These are phyloP conservation scores for Clarias laeviceps DNA, from an alignment of 2,797 vertebrate genomes.

Conservation along the genomic window DNA sequence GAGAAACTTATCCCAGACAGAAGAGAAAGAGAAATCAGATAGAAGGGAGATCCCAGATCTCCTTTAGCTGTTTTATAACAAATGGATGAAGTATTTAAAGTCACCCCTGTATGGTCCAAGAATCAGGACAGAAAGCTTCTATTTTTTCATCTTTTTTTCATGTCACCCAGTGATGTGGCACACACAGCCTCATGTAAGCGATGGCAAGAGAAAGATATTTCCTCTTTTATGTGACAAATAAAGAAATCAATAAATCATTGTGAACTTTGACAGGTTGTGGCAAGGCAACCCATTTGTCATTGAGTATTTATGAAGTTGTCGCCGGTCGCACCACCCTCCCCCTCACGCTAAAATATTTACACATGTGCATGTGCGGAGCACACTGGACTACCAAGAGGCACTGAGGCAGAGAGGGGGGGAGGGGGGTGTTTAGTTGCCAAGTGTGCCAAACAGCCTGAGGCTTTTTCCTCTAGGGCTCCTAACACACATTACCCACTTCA, in stretches of 20 bases:
- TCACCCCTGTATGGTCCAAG: constrained; percentile 36
- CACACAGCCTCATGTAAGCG: constrained; percentile 42
- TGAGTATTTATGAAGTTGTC: constrained; percentile 78
- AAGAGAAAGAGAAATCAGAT: constrained; percentile 25
- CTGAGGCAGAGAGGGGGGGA: constrained; percentile 26
- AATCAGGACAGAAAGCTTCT: constrained; percentile 54
- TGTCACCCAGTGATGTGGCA: constrained; percentile 63
- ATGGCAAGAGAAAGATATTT: constrained; percentile 56
- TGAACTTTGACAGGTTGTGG: constrained; percentile 71
- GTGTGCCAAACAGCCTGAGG: constrained; percentile 56
- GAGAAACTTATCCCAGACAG: not conserved
- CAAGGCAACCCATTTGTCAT: constrained; percentile 71
- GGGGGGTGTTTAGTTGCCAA: constrained; percentile 36
- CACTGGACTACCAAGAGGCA: constrained; percentile 63
- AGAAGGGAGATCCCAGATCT: not conserved
- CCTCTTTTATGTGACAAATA: constrained; percentile 78
- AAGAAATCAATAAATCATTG: constrained; percentile 82
- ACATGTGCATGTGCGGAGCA: constrained; percentile 72
- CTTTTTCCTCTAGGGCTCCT: constrained; percentile 58
- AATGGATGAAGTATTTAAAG: constrained; percentile 7
- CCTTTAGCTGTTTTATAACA: constrained; percentile 22
- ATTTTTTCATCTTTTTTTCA: constrained; percentile 39
- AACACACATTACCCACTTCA: constrained; percentile 57
- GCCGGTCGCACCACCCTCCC: constrained; percentile 54
- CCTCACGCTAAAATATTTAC: constrained; percentile 76